Evolutionary conservation across 2,888 invertebrate species (phyloP), one percentile per base, ranked within the genome.

Genomic region (Gisinianus flammeolus): DNA sequence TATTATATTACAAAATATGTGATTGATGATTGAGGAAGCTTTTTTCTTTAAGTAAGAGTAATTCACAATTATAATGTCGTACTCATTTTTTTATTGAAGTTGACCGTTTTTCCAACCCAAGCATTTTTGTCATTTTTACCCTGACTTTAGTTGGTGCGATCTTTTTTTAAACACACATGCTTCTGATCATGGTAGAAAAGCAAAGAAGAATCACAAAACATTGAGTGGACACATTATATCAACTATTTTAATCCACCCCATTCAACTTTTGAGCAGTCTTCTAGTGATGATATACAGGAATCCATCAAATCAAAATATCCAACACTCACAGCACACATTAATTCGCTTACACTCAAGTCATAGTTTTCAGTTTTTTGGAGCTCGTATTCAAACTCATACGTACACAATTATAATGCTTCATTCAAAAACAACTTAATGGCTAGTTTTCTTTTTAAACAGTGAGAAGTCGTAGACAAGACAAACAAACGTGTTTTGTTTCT

Each of bases 181-280:
- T 64, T 52, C 73, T 44, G 44, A 74, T 66, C 64, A 74, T 58
- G 73, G 44, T 64, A 74, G 31, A 74, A 74, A 74, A 74, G 66
- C 71, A 77, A 77, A 62, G 62, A 71, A 70, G 70, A 62, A 77
- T 69, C 62, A 76, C 58, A 77, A 77, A 62, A n/a, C 35, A n/a
- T 31, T 62, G 66, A 71, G 77, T 77, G 77, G 77, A 77, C 69
- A 76, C 62, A 33, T 69, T 70, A 19, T 33, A 64, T 74, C 26
- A 26, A 62, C 64, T 74, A 28, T 58, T 77, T 22, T 26, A 58
- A 76, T 77, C 77, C 77, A 77, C 77, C 44, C 71, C 52, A 44
- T 70, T 77, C 71, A 71, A 74, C 73, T 52, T 71, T 71, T 77
- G 77, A 77, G 77, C 77, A 77, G 77, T 77, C 77, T 77, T 77